Base-by-base conservation (phyloP, 2,797 vertebrate species). In the Mormyrops attenuatus region DNA sequence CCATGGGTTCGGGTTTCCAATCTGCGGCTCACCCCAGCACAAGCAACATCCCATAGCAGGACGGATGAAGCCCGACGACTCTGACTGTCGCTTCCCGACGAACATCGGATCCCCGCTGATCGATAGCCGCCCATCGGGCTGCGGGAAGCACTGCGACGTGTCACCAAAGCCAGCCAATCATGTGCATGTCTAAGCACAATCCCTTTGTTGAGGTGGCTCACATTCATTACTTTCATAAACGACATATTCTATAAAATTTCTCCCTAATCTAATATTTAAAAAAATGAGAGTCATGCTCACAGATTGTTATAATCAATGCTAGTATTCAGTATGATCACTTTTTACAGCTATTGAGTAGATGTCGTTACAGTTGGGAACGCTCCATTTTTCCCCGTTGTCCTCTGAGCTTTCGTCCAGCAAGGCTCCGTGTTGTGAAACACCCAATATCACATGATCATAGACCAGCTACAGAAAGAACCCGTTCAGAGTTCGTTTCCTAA, bases 91-190 rank as follows among this genome's bases (percentile, higher is more conserved):
- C 47, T 53, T 52, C 89, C 84, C 11, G 84, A 30, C 38, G 15
- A 86, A 17, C 60, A 89, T 26, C 60, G 38, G 49, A 50, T 89
- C 89, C 34, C 89, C n/a, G 26, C 60, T 8, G 89, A 77, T 89
- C 89, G n/a, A 89, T 89, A 87, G 44, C 38, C 63, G 66, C 66
- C 84, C 57, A 41, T 69, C 49, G 5, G 49, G 60, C 47, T 11
- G n/a, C 82, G 50, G 13, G 44, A 22, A 38, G 13, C 13, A 30
- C 44, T 11, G 44, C 13, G 26, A 57, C 38, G 63, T 20, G n/a
- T 77, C 69, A 26, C 63, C 30, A 7, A 89, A 85, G 38, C 44
- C 41, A 38, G 15, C 80, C 55, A 9, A 60, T 52, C 41, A 9
- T 3, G 52, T 44, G 26, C 6, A 30, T 26, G 41, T 66, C 38